These are phyloP conservation scores for Ormyrus thymus DNA, from an alignment of 2,888 invertebrate species.

Conservation along the genomic window DNA sequence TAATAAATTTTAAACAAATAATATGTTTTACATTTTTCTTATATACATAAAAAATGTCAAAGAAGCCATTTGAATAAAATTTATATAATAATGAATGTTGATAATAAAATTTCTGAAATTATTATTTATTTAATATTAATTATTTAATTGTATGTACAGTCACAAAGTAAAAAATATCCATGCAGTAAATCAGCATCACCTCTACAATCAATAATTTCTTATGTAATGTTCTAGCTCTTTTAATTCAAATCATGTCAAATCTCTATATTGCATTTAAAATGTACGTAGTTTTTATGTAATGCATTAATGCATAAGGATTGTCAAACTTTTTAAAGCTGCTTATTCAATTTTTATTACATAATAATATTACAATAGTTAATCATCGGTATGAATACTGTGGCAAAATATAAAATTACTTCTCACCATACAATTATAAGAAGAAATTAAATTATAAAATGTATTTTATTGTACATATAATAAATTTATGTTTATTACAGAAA, in stretches of 20 bases:
- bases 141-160: too few relatives aligned
- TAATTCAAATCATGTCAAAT: constrained; percentile 35
- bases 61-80: too few relatives aligned
- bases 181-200: neutral
- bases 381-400: neutral
- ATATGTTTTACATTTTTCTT: too few relatives aligned
- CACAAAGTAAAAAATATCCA: neutral
- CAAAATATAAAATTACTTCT: constrained; percentile 3
- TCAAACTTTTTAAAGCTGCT: constrained; percentile 5
- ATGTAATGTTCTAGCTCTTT: constrained; percentile 26
- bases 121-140: too few relatives aligned
- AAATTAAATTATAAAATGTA: neutral
- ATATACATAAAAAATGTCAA: too few relatives aligned
- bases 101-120: too few relatives aligned
- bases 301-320: constrained; percentile 1
- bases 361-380: constrained; percentile 1
- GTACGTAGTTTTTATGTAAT: constrained; percentile 39
- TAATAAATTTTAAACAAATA: too few relatives aligned
- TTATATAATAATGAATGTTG: too few relatives aligned
- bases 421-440: too few relatives aligned
- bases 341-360: constrained; percentile 33
- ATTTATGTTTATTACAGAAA: constrained; percentile 8
- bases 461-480: neutral
- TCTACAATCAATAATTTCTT: neutral
- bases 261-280: constrained; percentile 20